Base-by-base conservation (phyloP, 2,888 invertebrate species). In the Dysmachus trigonus region DNA sequence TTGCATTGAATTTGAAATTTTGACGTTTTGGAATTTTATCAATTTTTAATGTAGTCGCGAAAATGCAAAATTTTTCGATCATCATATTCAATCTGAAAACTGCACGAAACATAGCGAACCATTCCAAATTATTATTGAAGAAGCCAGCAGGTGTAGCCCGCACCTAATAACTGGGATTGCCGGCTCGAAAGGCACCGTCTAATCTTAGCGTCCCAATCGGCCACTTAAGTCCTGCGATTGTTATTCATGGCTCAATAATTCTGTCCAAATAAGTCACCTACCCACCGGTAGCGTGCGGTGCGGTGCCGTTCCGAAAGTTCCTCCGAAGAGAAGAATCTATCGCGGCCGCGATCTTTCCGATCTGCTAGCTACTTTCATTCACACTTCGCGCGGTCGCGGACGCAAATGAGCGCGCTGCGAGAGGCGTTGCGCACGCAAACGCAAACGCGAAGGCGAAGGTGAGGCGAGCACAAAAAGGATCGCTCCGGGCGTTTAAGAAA, bases 311-410 rank as follows among this genome's bases (percentile, higher is more conserved):
- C 27, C 47, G 47, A 47, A 47, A 62, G 18, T 27, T 62, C 62
- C 62, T 27, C 10, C 27, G 18, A 18, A 41, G 13, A 33, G 18
- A 18, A 41, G 13, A 33, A 77, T 47, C 41, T 41, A 41, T 77
- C 38, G 77, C 77, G 41, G 47, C 22, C 38, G 71, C 35, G 62
- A 82, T 82, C 82, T 82, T 82, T 33, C 82, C 33, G 81, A 51
- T 83, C 71, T 72, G n/a, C 31, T 72, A 38, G 83, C 83, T 83
- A 72, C 83, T 72, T 83, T 83, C 83, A 83, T 83, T 83, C 83
- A 72, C 83, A 83, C 83, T 83, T 83, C 30, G 53, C 30, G 53
- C 72, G 30, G 38, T 18, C n/a, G 62, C 81, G 51, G 47, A 62
- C 81, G 51, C 30, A 62, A 35, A 83, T 72, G 22, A 22, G 72